Percentiles rank a stretch among this genome's conserved stretches.
phyloP scores from a whole-genome alignment of 2,797 vertebrate genomes.

The Syndactyla subalaris region DNA sequence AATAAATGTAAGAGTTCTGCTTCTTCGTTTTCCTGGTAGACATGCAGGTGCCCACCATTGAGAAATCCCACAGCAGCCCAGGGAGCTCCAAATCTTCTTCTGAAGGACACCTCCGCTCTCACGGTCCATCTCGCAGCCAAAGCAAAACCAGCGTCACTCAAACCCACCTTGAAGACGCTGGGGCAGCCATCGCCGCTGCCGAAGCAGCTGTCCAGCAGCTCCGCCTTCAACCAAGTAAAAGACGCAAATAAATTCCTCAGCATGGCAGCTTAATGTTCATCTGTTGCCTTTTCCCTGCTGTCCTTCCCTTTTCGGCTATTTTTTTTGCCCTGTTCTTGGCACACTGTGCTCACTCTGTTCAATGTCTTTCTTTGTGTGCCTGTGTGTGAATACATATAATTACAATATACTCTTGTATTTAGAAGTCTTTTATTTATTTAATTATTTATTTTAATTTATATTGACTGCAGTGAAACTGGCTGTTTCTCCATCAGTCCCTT shows the following conservation, averaged over 20 bases:
- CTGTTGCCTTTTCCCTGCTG: slow-evolving; percentile 84
- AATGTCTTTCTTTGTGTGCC: slow-evolving; percentile 72
- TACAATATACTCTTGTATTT: slow-evolving; percentile 72
- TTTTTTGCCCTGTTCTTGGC: slow-evolving; percentile 73
- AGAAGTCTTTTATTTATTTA: slow-evolving; percentile 50
- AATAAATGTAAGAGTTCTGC: slow-evolving; percentile 14
- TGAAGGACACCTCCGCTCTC: slow-evolving; percentile 95
- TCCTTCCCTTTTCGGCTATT: slow-evolving; percentile 49
- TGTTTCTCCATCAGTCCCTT: slow-evolving; percentile 80
- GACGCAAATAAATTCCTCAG: slow-evolving; percentile 96
- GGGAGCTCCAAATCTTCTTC: slow-evolving; percentile 99
- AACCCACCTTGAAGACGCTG: slow-evolving; percentile 96
- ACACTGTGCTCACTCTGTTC: slow-evolving; percentile 79
- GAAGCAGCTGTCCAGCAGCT: slow-evolving; percentile 98
- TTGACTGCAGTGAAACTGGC: slow-evolving; percentile 83
- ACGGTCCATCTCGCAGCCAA: slow-evolving; percentile 97
- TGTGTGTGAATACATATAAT: slow-evolving; percentile 73
- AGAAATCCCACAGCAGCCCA: slow-evolving; percentile 99
- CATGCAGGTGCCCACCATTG: slow-evolving; percentile 94
- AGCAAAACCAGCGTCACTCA: slow-evolving; percentile 99
- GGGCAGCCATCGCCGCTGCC: slow-evolving; percentile 95
- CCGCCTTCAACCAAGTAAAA: slow-evolving; percentile 99
- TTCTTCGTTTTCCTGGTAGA: slow-evolving; percentile 78
- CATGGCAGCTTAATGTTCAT: slow-evolving; percentile 95
- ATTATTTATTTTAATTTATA: slow-evolving; percentile 66